phyloP scores from a whole-genome alignment of 1,140 invertebrate genomes.

The Zaprionus camerounensis region DNA sequence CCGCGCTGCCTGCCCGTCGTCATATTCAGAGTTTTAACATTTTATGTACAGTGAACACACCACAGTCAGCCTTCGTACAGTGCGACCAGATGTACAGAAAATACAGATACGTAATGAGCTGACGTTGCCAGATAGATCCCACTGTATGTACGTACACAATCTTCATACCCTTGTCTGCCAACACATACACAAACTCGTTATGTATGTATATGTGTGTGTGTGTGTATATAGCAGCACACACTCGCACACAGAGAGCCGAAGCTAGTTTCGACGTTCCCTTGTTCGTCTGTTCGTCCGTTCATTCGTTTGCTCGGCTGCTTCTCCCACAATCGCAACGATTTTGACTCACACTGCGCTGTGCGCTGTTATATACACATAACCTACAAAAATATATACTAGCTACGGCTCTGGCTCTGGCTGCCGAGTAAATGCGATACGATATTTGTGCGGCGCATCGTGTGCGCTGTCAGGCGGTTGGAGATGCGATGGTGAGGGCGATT shows the following conservation, averaged over 20 bases:
- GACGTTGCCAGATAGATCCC: neutral
- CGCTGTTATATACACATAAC: conserved; percentile 83
- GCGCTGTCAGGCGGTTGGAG: conserved; percentile 73
- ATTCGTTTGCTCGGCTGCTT: conserved; percentile 62
- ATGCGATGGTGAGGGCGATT: conserved; percentile 43
- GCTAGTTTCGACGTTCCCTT: conserved; percentile 53
- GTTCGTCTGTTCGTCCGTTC: conserved; percentile 25
- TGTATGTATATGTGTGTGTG: conserved; percentile 18
- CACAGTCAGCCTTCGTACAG: conserved; percentile 41
- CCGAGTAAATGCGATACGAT: conserved; percentile 70
- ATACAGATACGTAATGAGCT: neutral
- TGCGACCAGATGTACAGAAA: neutral
- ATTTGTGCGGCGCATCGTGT: conserved; percentile 76
- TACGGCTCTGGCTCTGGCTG: conserved; percentile 47
- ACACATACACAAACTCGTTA: conserved; percentile 26
- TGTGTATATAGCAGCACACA: conserved; percentile 10
- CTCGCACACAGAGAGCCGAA: conserved; percentile 40
- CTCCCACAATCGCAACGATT: conserved; percentile 73
- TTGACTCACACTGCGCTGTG: conserved; percentile 71
- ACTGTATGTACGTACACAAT: conserved; percentile 57
- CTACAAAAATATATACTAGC: conserved; percentile 80
- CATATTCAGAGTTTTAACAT: conserved; percentile 83
- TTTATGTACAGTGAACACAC: conserved; percentile 74
- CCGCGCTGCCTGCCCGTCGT: conserved; percentile 51
- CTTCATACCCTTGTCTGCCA: conserved; percentile 42